Evolutionary conservation across 2,113 vertebrate species (phyloP), one percentile per base, ranked within the genome.

Genomic region (Coptodon bakossiorum): DNA sequence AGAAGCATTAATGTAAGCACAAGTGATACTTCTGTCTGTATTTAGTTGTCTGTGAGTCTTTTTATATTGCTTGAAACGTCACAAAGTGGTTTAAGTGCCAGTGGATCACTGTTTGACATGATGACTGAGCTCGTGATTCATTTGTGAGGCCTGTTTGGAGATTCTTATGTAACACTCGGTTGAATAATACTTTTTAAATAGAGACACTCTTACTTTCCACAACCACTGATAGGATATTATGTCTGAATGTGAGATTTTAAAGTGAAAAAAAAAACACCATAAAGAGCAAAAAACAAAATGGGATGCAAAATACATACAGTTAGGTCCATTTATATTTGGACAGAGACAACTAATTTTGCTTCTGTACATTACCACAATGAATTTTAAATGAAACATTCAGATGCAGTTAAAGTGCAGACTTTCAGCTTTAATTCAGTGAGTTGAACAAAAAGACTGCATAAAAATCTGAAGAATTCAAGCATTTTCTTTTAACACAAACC

Each of bases 111-210:
- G 80, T 91, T 93, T 92, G 83, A 90, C 91, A 90, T 82, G 83
- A 89, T 92, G 93, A 90, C 91, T 91, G 88, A 88, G 83, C 89
- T 86, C 19, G 81, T 95, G 93, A 95, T 84, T 94, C 94, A 94
- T 94, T 90, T 95, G 85, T 29, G 56, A 93, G 88, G 86, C 93
- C 90, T 92, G 84, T 93, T 92, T 91, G 80, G 59, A 83, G 86
- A 86, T 90, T 95, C 90, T 96, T 96, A 95, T 94, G 89, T 90
- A 96, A 96, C 92, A 36, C 84, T 86, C 84, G 78, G 91, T 95
- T 95, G 95, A 94, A 93, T 96, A 96, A 96, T 96, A 89, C 91
- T 90, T 96, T 96, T 96, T 95, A 95, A 96, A 96, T 93, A 91
- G 88, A 91, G 94, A 83, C 89, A 88, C 91, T 92, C 27, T 82